These are phyloP conservation scores for Syrista parreyssii DNA, from an alignment of 2,888 invertebrate species.

Conservation along the genomic window DNA sequence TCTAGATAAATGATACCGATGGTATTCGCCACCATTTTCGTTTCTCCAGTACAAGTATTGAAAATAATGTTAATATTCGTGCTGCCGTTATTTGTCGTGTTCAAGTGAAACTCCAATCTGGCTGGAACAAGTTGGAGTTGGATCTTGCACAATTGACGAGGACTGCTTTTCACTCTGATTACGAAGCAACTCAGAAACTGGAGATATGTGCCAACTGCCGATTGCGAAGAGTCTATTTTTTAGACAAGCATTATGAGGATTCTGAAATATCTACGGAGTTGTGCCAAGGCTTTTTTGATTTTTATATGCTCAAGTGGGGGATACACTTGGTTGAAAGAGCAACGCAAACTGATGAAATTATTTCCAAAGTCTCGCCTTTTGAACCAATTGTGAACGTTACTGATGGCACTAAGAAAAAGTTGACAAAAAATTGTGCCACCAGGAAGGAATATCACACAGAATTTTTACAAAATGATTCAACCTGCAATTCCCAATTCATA, in stretches of 20 bases:
- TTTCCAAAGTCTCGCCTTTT: background rate
- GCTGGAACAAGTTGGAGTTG: slow-evolving; percentile 96
- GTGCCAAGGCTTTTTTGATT: slow-evolving; percentile 51
- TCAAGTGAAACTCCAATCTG: slow-evolving; percentile 93
- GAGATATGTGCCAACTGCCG: slow-evolving; percentile 96
- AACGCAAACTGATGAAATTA: slow-evolving; percentile 45
- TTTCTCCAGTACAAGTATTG: slow-evolving; percentile 83
- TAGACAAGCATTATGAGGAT: slow-evolving; percentile 69
- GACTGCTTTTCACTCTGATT: slow-evolving; percentile 91
- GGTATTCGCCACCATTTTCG: slow-evolving; percentile 42
- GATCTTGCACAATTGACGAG: slow-evolving; percentile 92
- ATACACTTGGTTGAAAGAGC: slow-evolving; percentile 41
- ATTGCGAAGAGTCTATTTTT: slow-evolving; percentile 86
- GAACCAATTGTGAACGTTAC: background rate
- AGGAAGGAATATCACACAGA: background rate
- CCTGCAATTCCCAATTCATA: background rate
- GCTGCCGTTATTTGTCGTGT: slow-evolving; percentile 96
- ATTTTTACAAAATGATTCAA: background rate
- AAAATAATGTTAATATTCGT: slow-evolving; percentile 86
- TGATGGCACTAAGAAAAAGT: background rate
- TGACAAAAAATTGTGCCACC: background rate
- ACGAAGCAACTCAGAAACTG: slow-evolving; percentile 87
- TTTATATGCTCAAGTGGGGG: slow-evolving; percentile 58
- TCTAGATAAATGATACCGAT: slow-evolving; percentile 46
- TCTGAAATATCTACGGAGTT: slow-evolving; percentile 46